Percentiles rank a stretch among this genome's conserved stretches.
phyloP scores from a whole-genome alignment of 1,140 invertebrate species.

The Lucilia sericata region DNA sequence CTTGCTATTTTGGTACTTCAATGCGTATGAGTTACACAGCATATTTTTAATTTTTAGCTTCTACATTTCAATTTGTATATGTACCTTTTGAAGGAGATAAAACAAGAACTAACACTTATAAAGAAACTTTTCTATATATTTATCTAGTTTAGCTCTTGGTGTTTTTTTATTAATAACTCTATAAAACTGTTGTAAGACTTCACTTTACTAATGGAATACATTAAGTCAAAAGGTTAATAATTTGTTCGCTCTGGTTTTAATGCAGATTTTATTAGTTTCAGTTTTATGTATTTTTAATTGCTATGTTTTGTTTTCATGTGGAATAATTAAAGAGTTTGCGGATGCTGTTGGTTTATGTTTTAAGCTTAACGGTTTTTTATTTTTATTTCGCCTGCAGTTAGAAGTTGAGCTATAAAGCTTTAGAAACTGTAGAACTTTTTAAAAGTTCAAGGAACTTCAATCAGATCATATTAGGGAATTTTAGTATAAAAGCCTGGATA shows the following conservation, averaged over 20 bases:
- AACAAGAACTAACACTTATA: neutral
- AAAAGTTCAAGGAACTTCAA: too few species aligned
- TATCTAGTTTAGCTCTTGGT: neutral
- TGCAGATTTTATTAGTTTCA: neutral
- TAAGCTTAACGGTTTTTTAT: too few species aligned
- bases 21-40: slow-evolving; percentile 6
- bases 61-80: neutral
- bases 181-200: neutral
- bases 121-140: too few species aligned
- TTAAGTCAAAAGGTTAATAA: slow-evolving; percentile 18
- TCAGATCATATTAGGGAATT: too few species aligned
- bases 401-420: too few species aligned
- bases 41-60: too few species aligned
- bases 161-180: neutral
- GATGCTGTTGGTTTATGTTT: neutral
- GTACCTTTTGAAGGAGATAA: neutral
- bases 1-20: neutral
- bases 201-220: neutral
- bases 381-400: too few species aligned
- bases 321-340: neutral
- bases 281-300: neutral
- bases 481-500: too few species aligned
- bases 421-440: too few species aligned
- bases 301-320: neutral
- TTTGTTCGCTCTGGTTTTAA: neutral